These are phyloP conservation scores for Centropus bengalensis DNA, from an alignment of 2,113 vertebrate species.

Conservation along the genomic window DNA sequence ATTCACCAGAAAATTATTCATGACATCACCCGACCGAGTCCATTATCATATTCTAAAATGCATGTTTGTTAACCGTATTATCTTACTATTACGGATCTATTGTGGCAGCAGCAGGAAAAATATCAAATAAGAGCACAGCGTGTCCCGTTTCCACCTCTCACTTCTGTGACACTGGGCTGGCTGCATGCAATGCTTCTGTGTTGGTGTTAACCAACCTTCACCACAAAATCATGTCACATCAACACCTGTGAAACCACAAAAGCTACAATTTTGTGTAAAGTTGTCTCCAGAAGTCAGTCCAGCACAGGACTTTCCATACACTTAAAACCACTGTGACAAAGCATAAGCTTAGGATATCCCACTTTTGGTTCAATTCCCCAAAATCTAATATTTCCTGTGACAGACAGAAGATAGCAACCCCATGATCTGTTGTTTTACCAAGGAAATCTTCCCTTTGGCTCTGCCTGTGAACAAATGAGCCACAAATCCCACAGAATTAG, in stretches of 20 bases:
- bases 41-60: background rate
- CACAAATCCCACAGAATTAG: background rate
- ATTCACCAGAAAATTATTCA: background rate
- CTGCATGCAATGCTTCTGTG: background rate
- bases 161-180: background rate
- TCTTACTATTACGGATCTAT: background rate
- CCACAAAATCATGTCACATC: background rate
- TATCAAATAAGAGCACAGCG: background rate
- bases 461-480: background rate
- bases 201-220: background rate
- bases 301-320: background rate
- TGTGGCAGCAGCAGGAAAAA: background rate
- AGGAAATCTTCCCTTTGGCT: background rate
- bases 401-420: background rate
- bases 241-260: background rate
- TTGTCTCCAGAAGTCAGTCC: background rate
- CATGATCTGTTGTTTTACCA: background rate
- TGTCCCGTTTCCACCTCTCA: background rate
- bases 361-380: background rate
- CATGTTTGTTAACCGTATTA: background rate
- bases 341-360: background rate
- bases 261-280: background rate
- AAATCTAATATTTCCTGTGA: background rate
- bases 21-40: background rate
- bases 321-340: background rate